Evolutionary conservation across 2,888 invertebrate genomes (phyloP), one percentile per base, ranked within the genome.

Genomic region (Cerceris ruficornis): DNA sequence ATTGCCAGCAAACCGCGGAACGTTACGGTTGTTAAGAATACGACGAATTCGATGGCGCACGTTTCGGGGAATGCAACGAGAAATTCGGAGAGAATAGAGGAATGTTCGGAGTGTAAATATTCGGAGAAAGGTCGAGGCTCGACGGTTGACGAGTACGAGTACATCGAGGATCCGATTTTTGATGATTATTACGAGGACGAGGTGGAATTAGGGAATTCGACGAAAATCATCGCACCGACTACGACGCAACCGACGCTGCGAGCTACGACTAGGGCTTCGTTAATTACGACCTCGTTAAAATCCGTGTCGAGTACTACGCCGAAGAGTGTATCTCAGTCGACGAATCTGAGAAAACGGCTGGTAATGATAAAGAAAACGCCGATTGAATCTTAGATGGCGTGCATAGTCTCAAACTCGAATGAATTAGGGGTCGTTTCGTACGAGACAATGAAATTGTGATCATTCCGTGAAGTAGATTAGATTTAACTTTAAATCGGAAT

Each of bases 121-220:
- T 46, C 9, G 8, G 46, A 46, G 8, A 46, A 28, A 28, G 4
- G 28, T 28, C 4, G 2, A 28, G 4, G 28, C 4, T 28, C 28
- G 4, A 28, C 28, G 28, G 28, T 28, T 28, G 46, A 14, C n/a
- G 59, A 59, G 5, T 54, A 54, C 7, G 39, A 28, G 7, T 7
- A 17, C 6, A 7, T 28, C 28, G 13, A 69, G 13, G 5, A n/a
- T 54, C 9, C 15, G 7, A 11, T 7, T 39, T 61, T 11, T n/a
- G 54, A 57, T 0, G 57, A 62, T n/a, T 57, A 28, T 5, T n/a
- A 41, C 6, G 39, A 50, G 28, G 28, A 42, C 4, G 49, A 42
- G 17, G 8, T 55, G 49, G 39, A 15, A 28, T 15, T 58, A 6
- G 69, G 43, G 43, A 58, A 73, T 69, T 62, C 62, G n/a, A 9